Percentiles rank a stretch among this genome's conserved stretches.
phyloP scores from a whole-genome alignment of 2,888 invertebrate species.

The Axea sp. region DNA sequence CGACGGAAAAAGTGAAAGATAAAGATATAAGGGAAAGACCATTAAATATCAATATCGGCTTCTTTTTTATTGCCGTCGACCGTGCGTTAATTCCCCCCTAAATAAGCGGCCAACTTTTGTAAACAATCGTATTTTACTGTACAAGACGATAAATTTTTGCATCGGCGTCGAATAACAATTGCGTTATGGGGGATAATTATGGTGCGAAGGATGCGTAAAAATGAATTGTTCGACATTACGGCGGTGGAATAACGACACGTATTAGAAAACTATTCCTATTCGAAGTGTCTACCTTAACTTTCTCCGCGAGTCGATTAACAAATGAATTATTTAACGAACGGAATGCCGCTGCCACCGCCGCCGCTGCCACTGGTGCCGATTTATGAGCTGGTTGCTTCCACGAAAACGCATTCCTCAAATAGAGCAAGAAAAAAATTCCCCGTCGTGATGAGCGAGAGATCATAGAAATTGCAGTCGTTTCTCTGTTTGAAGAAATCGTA shows the following conservation, averaged over 20 bases:
- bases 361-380: too few relatives aligned
- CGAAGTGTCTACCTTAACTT: conserved; percentile 63
- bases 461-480: conserved; percentile 35
- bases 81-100: too few relatives aligned
- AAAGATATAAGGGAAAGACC: conserved; percentile 9
- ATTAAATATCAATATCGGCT: conserved; percentile 24
- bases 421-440: conserved; percentile 38
- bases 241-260: conserved; percentile 56
- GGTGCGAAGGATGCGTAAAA: conserved; percentile 2
- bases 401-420: conserved; percentile 44
- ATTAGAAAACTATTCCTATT: conserved; percentile 62
- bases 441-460: conserved; percentile 42
- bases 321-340: conserved; percentile 68
- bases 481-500: conserved; percentile 4
- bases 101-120: too few relatives aligned
- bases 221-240: conserved; percentile 22
- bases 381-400: conserved; percentile 41
- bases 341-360: conserved; percentile 42
- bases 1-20: conserved; percentile 30
- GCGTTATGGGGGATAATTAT: background rate
- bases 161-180: too few relatives aligned
- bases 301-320: conserved; percentile 67
- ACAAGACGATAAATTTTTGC: too few relatives aligned
- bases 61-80: too few relatives aligned
- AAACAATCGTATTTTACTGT: too few relatives aligned